Base-by-base conservation (phyloP, 2,888 invertebrate genomes). In the Synergus itoensis region DNA sequence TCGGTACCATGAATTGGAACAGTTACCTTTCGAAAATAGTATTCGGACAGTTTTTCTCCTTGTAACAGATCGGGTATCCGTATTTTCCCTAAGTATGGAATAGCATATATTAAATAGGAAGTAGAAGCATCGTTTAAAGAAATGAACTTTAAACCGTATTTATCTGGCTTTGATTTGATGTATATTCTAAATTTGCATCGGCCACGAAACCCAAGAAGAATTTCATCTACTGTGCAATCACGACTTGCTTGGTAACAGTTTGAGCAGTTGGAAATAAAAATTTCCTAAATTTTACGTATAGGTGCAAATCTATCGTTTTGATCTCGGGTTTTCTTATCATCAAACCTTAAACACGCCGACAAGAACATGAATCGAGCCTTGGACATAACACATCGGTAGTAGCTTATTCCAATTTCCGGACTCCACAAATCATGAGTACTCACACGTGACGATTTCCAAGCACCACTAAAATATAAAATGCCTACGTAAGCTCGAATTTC, bases 121-220 rank as follows among this genome's bases (percentile, higher is more conserved):
- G 90, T 90, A 18, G 76, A 81, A 76, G 88, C 87, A 83, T 92
- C 91, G 67, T 89, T 89, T 76, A 90, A 77, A 81, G 87, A 86
- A 76, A 87, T 77, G 18, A 92, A 85, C 85, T 92, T 91, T 21
- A 91, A 79, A 12, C 90, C 91, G 83, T 90, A 91, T 80, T 88
- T 89, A 57, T 89, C 88, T 11, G 89, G 87, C 81, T 91, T 90
- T 14, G 84, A 83, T 80, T 87, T 86, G 21, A 89, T 87, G 75
- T 88, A 89, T 80, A 89, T 85, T 8, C 84, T 73, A 77, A 89
- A 88, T n/a, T 21, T 41, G 77, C 88, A 89, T 14, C 84, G 77
- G 2, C 87, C 87, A 36, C 88, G 80, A 80, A 86, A 87, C 8
- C 84, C 83, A 14, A 88, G 81, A 8, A 89, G 77, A 73, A 86